A percentile compares a stretch with the other conserved stretches of the same genome.
phyloP scores from a whole-genome alignment of 2,888 invertebrate genomes.

The Brachyopa scutellaris region DNA sequence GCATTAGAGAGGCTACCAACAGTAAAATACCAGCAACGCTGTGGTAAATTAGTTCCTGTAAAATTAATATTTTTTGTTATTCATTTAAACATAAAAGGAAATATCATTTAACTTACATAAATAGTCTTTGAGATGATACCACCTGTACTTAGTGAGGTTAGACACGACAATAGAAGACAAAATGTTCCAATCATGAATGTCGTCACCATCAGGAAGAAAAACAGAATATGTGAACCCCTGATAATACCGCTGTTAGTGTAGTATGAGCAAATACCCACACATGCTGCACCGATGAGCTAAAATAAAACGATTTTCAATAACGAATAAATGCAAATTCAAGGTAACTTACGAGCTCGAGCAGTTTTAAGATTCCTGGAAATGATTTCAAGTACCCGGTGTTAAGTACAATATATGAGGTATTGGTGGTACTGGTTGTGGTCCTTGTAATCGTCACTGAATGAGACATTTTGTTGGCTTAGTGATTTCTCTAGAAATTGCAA shows the following conservation, averaged over 20 bases:
- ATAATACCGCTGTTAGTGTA: conserved; percentile 80
- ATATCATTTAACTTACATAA: conserved; percentile 78
- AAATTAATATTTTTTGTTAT: conserved; percentile 70
- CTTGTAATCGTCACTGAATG: conserved; percentile 93
- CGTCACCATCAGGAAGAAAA: conserved; percentile 88
- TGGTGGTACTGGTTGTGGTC: conserved; percentile 91
- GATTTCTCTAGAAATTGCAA: conserved; percentile 53
- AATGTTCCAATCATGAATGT: conserved; percentile 91
- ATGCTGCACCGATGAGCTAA: conserved; percentile 89
- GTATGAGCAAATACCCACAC: conserved; percentile 87
- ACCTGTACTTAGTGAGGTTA: conserved; percentile 91
- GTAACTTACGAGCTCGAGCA: conserved; percentile 88
- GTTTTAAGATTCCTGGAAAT: conserved; percentile 90
- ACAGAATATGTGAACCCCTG: conserved; percentile 83
- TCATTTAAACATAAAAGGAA: background rate
- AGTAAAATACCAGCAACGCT: conserved; percentile 88
- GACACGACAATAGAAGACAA: conserved; percentile 87
- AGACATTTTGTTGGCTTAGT: conserved; percentile 86
- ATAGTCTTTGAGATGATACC: conserved; percentile 90
- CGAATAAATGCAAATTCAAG: conserved; percentile 68
- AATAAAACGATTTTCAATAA: background rate
- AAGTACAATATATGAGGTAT: conserved; percentile 89
- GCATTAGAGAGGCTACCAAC: conserved; percentile 87
- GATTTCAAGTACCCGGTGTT: conserved; percentile 92
- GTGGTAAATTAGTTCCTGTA: conserved; percentile 92